Evolutionary conservation across 2,888 invertebrate species (phyloP), one percentile per base, ranked within the genome.

Genomic region (Hetaerina titia): DNA sequence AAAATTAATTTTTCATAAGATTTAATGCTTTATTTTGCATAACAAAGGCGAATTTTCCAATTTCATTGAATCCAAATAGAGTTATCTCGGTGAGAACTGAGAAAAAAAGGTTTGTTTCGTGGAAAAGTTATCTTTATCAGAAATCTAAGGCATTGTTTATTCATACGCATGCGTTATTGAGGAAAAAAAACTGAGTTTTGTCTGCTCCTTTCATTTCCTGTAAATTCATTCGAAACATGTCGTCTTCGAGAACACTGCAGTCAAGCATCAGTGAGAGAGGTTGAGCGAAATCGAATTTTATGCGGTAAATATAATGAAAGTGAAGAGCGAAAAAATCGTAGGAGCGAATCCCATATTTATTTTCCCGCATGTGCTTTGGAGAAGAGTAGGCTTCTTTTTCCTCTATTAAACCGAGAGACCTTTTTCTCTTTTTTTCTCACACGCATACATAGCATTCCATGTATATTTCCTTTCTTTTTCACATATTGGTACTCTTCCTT

Each of bases 281-380:
- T 69, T 69, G n/a, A 69, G 69, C 69, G n/a, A 69, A 69, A 69
- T 69, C 69, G n/a, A 69, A 69, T 69, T 69, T n/a, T 69, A 69
- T 22, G n/a, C 19, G 69, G 69, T 69, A 8, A n/a, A 69, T n/a
- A n/a, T n/a, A 69, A 69, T 8, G n/a, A 69, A 69, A 22, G 9
- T 19, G 69, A n/a, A 22, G 8, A 69, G 22, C 22, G 22, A 69
- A n/a, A 22, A 69, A 69, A 69, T 69, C 45, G 4, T 45, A 45
- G 45, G 45, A 45, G 45, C 45, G 45, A 45, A 45, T 45, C 45
- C 0, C n/a, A 69, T 4, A 22, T 69, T 22, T 69, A n/a, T 5
- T 22, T 22, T n/a, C 69, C n/a, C 8, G 69, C 69, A 22, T 22
- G 22, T 69, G 19, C n/a, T 22, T 69, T 69, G 19, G 69, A 69